Evolutionary conservation across 2,113 vertebrate species (phyloP).

Genomic region (Uria lomvia): DNA sequence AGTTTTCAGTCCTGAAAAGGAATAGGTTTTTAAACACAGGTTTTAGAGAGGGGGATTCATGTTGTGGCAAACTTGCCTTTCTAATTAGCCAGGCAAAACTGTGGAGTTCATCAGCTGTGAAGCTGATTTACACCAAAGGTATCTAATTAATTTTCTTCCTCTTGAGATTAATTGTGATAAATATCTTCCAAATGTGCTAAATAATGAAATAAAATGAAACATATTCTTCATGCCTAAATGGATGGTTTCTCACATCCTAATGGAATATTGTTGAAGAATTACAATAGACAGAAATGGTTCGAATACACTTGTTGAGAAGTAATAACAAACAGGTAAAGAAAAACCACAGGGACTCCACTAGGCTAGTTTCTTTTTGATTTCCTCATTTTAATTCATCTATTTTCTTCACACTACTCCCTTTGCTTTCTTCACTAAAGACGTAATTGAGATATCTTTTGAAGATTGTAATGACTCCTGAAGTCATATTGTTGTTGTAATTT

Average conservation of each 20-base stretch:
- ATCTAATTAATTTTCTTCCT: constrained; percentile 26
- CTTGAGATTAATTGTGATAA: constrained; percentile 24
- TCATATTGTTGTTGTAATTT: not conserved
- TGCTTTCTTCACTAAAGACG: not conserved
- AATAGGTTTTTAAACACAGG: not conserved
- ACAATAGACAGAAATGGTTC: not conserved
- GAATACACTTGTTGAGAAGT: not conserved
- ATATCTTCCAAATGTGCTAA: constrained; percentile 15
- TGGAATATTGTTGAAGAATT: constrained; percentile 17
- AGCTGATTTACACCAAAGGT: constrained; percentile 18
- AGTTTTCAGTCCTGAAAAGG: not conserved
- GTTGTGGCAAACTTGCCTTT: not conserved
- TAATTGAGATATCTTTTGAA: not conserved
- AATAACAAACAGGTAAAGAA: constrained; percentile 11
- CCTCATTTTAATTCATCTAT: not conserved
- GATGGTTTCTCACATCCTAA: constrained; percentile 23
- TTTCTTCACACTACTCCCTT: not conserved
- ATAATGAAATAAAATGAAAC: constrained; percentile 3
- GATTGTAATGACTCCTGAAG: not conserved
- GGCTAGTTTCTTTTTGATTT: not conserved
- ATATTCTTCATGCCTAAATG: not conserved
- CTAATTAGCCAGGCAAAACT: not conserved
- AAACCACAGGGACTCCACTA: not conserved
- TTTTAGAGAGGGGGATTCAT: not conserved
- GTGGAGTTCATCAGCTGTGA: not conserved